Conservation (phyloP, 2,113 vertebrate species). For the Plecturocebus donacophilus region DNA sequence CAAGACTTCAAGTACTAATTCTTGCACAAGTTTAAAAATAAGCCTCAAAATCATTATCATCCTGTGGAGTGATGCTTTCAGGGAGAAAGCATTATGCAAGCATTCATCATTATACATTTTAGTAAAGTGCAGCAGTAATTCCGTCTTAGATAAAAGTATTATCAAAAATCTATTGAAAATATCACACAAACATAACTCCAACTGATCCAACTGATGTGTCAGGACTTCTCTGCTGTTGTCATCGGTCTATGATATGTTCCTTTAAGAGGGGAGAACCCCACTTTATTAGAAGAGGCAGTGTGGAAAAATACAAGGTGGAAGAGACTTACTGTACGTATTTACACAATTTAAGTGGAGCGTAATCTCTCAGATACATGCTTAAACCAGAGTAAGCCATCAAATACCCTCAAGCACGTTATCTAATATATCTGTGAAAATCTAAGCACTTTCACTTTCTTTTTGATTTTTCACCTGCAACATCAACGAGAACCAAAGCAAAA, state of each 20-base stretch:
- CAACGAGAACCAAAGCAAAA: slow-evolving; percentile 35
- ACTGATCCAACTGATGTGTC: background rate
- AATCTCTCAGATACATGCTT: background rate
- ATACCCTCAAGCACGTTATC: background rate
- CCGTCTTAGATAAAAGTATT: background rate
- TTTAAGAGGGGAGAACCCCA: background rate
- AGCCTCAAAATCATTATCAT: background rate
- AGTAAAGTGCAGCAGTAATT: background rate
- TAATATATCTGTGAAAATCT: slow-evolving; percentile 3
- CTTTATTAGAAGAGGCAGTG: background rate
- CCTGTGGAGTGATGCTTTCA: background rate
- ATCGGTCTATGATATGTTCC: background rate
- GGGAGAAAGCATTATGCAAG: background rate
- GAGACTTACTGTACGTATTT: background rate
- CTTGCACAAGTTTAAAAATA: background rate
- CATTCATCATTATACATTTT: background rate
- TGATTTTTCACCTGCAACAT: slow-evolving; percentile 73
- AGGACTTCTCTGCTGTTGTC: background rate
- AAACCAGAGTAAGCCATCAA: background rate
- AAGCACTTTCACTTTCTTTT: slow-evolving; percentile 75
- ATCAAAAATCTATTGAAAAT: background rate
- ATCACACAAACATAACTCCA: background rate
- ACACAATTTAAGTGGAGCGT: background rate
- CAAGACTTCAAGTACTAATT: background rate
- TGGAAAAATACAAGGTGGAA: background rate